Percentiles rank a stretch among this genome's conserved stretches.
Conservation (phyloP, 2,113 vertebrate genomes). For the Centropristis striata region DNA sequence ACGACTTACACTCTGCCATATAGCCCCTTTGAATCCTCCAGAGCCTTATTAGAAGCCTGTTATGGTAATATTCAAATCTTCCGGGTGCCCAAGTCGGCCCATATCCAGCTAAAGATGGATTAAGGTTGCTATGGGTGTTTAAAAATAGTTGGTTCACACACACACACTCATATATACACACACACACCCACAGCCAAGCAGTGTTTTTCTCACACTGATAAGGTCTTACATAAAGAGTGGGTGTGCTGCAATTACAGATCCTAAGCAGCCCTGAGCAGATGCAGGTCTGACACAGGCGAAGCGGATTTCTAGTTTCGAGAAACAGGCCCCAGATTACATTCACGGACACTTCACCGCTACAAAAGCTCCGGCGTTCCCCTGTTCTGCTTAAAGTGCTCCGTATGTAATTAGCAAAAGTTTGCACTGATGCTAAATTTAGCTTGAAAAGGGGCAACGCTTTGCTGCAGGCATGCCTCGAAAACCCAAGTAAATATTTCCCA, state of each 20-base stretch:
- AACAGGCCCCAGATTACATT: constrained; percentile 53
- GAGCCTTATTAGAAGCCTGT: constrained; percentile 79
- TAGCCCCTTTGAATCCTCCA: constrained; percentile 63
- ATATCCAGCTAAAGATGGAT: constrained; percentile 79
- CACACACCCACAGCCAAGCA: constrained; percentile 37
- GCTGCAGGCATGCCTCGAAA: constrained; percentile 5
- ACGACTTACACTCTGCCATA: constrained; percentile 35
- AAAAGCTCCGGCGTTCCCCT: constrained; percentile 31
- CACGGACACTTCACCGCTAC: constrained; percentile 30
- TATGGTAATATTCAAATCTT: constrained; percentile 78
- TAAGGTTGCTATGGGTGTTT: constrained; percentile 76
- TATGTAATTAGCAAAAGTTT: constrained; percentile 54
- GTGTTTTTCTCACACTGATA: constrained; percentile 68
- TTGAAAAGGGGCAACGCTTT: constrained; percentile 22
- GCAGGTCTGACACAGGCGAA: constrained; percentile 54
- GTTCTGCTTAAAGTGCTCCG: constrained; percentile 18
- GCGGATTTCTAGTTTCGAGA: constrained; percentile 36
- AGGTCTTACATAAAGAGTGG: constrained; percentile 80
- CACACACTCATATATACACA: constrained; percentile 23
- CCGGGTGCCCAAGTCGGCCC: constrained; percentile 56
- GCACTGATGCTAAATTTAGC: constrained; percentile 43
- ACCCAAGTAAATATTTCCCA: constrained; percentile 26
- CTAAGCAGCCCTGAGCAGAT: constrained; percentile 56
- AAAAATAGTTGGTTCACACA: constrained; percentile 77
- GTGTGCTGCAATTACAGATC: constrained; percentile 73